Percentiles rank a stretch among this genome's conserved stretches.
phyloP scores from a whole-genome alignment of 2,113 vertebrate species.

The Micronycteris hirsuta region DNA sequence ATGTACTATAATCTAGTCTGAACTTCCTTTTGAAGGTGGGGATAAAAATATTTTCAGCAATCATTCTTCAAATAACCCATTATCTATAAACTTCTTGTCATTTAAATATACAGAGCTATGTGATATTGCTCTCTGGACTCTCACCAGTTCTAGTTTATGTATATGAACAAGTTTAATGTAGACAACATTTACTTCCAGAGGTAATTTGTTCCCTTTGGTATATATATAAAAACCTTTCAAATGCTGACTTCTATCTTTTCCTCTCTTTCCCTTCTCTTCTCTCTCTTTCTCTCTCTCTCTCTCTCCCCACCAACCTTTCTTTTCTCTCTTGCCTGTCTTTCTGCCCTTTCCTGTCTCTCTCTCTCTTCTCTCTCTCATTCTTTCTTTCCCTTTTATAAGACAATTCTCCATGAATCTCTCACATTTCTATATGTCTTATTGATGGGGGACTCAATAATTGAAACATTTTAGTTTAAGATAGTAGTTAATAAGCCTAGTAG shows the following conservation, averaged over 20 bases:
- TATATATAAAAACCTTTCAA: neutral
- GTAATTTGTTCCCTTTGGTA: neutral
- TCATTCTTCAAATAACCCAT: neutral
- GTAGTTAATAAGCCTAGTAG: too few species aligned
- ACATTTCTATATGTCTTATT: neutral
- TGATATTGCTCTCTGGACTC: neutral
- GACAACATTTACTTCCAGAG: neutral
- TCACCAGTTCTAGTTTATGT: neutral
- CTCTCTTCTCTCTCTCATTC: too few species aligned
- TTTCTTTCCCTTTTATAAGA: neutral
- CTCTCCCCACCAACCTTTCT: too few species aligned
- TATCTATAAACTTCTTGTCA: neutral
- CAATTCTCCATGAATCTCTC: neutral
- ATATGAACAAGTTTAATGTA: neutral
- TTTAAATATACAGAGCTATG: neutral
- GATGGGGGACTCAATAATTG: too few species aligned
- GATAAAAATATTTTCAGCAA: neutral
- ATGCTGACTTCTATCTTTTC: neutral
- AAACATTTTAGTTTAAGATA: too few species aligned
- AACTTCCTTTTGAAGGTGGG: neutral
- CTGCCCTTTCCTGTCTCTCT: too few species aligned
- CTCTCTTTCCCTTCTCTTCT: neutral
- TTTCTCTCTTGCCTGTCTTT: too few species aligned
- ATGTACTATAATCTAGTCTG: neutral
- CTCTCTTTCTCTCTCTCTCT: neutral